Evolutionary conservation across 2,888 invertebrate genomes (phyloP).

Genomic region (Agriopis aurantiaria): DNA sequence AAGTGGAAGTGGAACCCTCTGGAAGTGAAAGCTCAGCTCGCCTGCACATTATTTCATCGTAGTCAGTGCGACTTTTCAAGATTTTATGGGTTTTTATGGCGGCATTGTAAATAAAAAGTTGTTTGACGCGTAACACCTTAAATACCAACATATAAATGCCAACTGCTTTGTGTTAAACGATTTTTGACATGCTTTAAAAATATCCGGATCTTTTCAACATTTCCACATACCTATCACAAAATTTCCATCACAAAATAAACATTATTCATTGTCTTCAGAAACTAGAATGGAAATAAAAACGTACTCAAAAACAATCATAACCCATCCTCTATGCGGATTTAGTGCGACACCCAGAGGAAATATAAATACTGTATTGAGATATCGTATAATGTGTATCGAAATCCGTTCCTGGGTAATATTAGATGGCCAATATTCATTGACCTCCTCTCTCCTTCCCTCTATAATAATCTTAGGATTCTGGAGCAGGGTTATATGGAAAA

Average conservation of each 20-base stretch:
- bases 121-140: too few relatives aligned
- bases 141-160: too few relatives aligned
- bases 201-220: background rate
- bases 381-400: constrained; percentile 80
- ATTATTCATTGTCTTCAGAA: constrained; percentile 4
- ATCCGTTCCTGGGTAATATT: constrained; percentile 68
- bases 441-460: constrained; percentile 45
- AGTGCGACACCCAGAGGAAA: constrained; percentile 69
- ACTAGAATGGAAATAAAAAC: constrained; percentile 31
- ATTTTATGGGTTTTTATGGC: too few relatives aligned
- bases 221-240: background rate
- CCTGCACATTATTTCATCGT: too few relatives aligned
- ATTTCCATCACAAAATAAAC: constrained; percentile 10
- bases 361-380: constrained; percentile 83
- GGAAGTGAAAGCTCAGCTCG: too few relatives aligned
- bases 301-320: constrained; percentile 52
- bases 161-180: too few relatives aligned
- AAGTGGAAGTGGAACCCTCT: too few relatives aligned
- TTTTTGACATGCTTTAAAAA: background rate
- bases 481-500: constrained; percentile 38
- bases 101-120: too few relatives aligned
- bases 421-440: constrained; percentile 56
- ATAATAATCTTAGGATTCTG: constrained; percentile 24
- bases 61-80: too few relatives aligned
- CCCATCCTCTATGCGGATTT: constrained; percentile 62